Conservation (phyloP, 2,113 vertebrate genomes). For the Sceloporus undulatus region DNA sequence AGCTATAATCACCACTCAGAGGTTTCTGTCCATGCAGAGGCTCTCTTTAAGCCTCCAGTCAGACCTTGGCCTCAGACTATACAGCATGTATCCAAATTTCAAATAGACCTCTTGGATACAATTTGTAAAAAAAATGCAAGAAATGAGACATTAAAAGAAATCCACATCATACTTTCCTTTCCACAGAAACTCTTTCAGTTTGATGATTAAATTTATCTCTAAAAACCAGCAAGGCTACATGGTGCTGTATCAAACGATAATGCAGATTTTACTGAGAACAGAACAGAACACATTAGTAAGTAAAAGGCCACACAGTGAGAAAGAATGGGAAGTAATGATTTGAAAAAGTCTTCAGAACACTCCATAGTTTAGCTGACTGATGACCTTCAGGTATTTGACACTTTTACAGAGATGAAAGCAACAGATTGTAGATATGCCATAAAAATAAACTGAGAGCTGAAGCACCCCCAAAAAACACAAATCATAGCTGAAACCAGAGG, state of each 20-base stretch:
- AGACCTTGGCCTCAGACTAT: background rate
- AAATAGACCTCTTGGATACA: background rate
- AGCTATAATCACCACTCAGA: background rate
- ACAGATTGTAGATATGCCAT: background rate
- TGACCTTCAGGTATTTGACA: background rate
- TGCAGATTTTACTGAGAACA: constrained; percentile 16
- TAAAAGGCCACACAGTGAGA: constrained; percentile 20
- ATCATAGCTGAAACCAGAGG: background rate
- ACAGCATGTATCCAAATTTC: background rate
- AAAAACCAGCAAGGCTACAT: constrained; percentile 3
- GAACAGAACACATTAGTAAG: constrained; percentile 22
- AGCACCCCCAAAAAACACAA: background rate
- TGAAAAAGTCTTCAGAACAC: background rate
- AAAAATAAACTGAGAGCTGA: background rate
- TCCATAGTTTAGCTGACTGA: background rate
- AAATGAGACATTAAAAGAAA: constrained; percentile 9
- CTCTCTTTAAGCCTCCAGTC: background rate
- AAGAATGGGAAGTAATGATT: background rate
- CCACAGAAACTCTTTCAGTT: background rate
- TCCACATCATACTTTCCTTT: background rate
- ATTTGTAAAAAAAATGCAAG: background rate
- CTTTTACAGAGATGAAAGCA: constrained; percentile 26
- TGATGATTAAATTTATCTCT: constrained; percentile 19
- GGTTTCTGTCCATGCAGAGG: background rate
- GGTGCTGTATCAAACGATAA: constrained; percentile 1